phyloP scores from a whole-genome alignment of 2,113 vertebrate species.

The Hydropotes inermis region DNA sequence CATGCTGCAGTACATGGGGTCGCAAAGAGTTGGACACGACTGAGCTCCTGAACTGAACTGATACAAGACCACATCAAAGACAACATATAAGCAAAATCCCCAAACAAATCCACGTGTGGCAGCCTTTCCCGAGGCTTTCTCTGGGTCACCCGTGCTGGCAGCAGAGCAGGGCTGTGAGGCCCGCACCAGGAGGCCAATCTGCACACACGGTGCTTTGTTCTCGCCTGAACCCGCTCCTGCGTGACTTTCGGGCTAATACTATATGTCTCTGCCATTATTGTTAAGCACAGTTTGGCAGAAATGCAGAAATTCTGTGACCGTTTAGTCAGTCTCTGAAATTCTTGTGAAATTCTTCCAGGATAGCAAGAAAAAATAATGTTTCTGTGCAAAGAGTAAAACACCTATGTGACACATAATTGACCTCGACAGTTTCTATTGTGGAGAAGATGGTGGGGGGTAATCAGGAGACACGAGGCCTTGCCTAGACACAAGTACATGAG shows the following conservation, averaged over 20 bases:
- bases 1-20: background rate
- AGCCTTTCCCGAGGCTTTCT: conserved; percentile 48
- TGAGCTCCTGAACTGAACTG: background rate
- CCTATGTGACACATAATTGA: conserved; percentile 62
- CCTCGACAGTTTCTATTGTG: conserved; percentile 66
- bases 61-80: conserved; percentile 27
- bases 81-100: conserved; percentile 54
- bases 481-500: background rate
- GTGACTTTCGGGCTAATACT: conserved; percentile 36
- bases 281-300: conserved; percentile 71
- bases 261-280: conserved; percentile 76
- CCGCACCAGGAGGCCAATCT: background rate
- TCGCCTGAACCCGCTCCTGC: conserved; percentile 60
- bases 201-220: conserved; percentile 4
- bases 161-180: conserved; percentile 38
- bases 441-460: conserved; percentile 21
- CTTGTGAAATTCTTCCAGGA: conserved; percentile 70
- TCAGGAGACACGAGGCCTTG: background rate
- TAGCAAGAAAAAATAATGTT: conserved; percentile 72
- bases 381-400: conserved; percentile 72
- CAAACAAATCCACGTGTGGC: conserved; percentile 48
- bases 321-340: conserved; percentile 67
- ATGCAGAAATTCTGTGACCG: conserved; percentile 61
- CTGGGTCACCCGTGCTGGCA: conserved; percentile 51
- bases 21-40: background rate